These are phyloP conservation scores for Macropodus opercularis DNA, from an alignment of 2,797 vertebrate genomes.

Conservation along the genomic window DNA sequence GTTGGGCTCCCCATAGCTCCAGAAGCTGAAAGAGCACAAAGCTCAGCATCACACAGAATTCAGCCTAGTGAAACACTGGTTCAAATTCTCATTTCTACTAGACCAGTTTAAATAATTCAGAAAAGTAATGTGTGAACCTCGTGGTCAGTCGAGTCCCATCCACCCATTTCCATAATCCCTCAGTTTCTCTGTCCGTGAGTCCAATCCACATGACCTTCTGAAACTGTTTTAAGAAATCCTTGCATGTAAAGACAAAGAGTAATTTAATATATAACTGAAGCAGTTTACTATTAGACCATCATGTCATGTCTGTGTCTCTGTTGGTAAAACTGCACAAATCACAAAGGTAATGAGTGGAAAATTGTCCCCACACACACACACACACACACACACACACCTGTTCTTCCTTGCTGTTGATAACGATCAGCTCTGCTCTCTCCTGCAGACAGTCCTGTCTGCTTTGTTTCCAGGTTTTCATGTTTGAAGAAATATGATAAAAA, in stretches of 20 bases:
- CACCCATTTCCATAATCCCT: too few relatives aligned
- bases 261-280: too few relatives aligned
- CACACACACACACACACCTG: slow-evolving; percentile 16
- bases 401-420: slow-evolving; percentile 38
- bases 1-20: slow-evolving; percentile 11
- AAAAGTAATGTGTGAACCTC: background rate
- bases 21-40: slow-evolving; percentile 31
- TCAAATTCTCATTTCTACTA: too few relatives aligned
- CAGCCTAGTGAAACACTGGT: too few relatives aligned
- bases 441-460: slow-evolving; percentile 26
- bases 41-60: too few relatives aligned
- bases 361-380: slow-evolving; percentile 1
- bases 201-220: slow-evolving; percentile 26
- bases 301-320: too few relatives aligned
- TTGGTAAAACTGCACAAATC: too few relatives aligned
- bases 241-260: background rate
- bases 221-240: slow-evolving; percentile 27
- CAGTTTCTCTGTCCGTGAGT: slow-evolving; percentile 20
- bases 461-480: background rate
- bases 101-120: too few relatives aligned
- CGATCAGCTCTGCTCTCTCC: slow-evolving; percentile 17
- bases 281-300: too few relatives aligned
- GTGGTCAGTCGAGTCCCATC: slow-evolving; percentile 10
- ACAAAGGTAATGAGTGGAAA: too few relatives aligned
- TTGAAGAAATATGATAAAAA: slow-evolving; percentile 26